phyloP scores from a whole-genome alignment of 1,140 invertebrate species.

The Macrostomum lignano region DNA sequence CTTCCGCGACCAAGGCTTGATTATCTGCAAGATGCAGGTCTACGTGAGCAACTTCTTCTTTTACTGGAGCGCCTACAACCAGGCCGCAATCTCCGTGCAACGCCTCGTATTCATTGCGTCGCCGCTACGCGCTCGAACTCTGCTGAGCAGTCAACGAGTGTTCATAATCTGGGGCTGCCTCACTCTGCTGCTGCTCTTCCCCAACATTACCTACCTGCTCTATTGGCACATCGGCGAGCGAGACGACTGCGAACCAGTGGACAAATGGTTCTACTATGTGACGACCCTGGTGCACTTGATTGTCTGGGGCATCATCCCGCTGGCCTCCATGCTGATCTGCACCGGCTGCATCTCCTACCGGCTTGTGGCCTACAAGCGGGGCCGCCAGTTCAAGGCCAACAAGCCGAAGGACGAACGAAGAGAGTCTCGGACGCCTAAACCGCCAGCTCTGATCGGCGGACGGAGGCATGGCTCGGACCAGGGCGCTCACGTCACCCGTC shows the following conservation, averaged over 20 bases:
- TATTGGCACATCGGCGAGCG: neutral
- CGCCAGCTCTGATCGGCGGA: neutral
- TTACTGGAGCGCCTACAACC: constrained; percentile 1
- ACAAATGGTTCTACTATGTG: neutral
- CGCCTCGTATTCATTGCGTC: neutral
- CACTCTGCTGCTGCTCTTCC: neutral
- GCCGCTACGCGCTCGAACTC: neutral
- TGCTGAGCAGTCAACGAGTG: neutral
- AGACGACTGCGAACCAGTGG: neutral
- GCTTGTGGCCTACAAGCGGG: too few species aligned
- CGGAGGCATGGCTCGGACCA: neutral
- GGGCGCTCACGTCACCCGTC: neutral
- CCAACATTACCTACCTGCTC: neutral
- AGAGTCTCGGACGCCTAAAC: neutral
- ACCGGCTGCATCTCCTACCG: neutral
- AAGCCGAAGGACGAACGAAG: neutral
- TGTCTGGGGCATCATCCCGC: neutral
- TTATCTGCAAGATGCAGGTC: neutral
- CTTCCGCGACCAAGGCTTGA: neutral
- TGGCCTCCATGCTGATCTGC: neutral
- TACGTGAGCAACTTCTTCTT: neutral
- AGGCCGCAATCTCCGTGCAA: neutral
- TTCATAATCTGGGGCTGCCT: neutral
- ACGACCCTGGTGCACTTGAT: neutral
- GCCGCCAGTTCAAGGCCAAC: neutral